Conservation (phyloP, 2,797 vertebrate genomes). For the Molothrus ater region DNA sequence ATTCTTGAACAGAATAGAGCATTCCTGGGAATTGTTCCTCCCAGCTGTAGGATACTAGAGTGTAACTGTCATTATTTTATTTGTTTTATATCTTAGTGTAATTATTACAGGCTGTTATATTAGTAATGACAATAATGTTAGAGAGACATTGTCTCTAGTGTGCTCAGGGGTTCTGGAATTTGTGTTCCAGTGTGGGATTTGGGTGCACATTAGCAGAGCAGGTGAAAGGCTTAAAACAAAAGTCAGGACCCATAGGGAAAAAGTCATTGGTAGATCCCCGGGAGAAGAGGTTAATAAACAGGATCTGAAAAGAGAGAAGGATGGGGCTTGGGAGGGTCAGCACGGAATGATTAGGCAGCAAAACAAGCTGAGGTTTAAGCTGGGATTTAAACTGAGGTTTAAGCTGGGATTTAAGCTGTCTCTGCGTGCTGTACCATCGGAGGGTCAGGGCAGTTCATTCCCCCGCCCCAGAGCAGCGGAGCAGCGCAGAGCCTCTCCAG, state of each 20-base stretch:
- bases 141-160: background rate
- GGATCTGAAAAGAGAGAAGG: background rate
- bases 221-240: background rate
- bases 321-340: background rate
- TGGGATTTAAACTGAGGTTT: background rate
- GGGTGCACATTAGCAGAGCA: background rate
- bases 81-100: background rate
- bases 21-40: background rate
- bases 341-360: fast-evolving
- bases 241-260: background rate
- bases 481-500: background rate
- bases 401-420: background rate
- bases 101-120: background rate
- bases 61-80: background rate
- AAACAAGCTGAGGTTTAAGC: background rate
- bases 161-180: background rate
- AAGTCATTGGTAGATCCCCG: background rate
- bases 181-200: background rate
- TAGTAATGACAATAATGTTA: background rate
- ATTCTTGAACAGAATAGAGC: background rate
- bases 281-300: background rate
- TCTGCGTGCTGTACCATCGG: fast-evolving
- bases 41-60: background rate
- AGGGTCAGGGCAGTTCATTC: background rate
- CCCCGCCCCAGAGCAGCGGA: fast-evolving